These are phyloP conservation scores for Distichodus sexfasciatus DNA, from an alignment of 2,797 vertebrate species.

Conservation along the genomic window DNA sequence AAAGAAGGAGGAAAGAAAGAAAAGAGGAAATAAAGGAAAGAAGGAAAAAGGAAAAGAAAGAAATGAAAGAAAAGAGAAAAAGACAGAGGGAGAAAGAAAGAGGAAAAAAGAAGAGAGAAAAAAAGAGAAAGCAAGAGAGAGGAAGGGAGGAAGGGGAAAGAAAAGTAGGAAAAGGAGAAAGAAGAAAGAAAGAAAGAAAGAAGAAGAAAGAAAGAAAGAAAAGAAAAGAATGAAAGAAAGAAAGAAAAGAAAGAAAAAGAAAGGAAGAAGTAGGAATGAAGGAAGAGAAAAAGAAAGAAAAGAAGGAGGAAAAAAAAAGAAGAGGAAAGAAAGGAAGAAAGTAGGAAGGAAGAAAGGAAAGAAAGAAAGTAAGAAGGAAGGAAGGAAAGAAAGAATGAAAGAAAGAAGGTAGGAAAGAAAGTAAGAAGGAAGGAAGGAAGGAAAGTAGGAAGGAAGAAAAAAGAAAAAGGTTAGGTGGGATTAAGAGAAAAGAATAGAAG, in stretches of 20 bases:
- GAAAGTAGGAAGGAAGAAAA: too few relatives aligned
- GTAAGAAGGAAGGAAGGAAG: too few relatives aligned
- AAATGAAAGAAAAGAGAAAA: conserved; percentile 64
- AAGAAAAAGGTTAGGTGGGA: too few relatives aligned
- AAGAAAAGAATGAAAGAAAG: conserved; percentile 41
- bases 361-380: too few relatives aligned
- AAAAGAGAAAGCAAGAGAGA: conserved; percentile 56
- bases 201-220: conserved; percentile 51
- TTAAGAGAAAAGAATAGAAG: too few relatives aligned
- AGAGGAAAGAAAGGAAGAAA: too few relatives aligned
- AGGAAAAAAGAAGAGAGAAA: conserved; percentile 48
- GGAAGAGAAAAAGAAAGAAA: too few relatives aligned
- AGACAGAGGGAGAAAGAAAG: conserved; percentile 51
- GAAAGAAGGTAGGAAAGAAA: too few relatives aligned
- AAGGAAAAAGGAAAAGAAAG: conserved; percentile 62
- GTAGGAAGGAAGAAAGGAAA: too few relatives aligned
- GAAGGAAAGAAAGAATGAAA: too few relatives aligned
- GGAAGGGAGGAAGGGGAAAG: conserved; percentile 66
- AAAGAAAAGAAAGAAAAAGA: neutral
- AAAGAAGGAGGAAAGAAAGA: conserved; percentile 53
- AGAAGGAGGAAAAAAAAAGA: too few relatives aligned
- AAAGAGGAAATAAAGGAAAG: conserved; percentile 66
- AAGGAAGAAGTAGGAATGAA: too few relatives aligned
- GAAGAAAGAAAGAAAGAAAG: conserved; percentile 66
- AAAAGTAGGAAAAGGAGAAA: conserved; percentile 60